Base-by-base conservation (phyloP, 2,113 vertebrate species). In the Misgurnus anguillicaudatus region DNA sequence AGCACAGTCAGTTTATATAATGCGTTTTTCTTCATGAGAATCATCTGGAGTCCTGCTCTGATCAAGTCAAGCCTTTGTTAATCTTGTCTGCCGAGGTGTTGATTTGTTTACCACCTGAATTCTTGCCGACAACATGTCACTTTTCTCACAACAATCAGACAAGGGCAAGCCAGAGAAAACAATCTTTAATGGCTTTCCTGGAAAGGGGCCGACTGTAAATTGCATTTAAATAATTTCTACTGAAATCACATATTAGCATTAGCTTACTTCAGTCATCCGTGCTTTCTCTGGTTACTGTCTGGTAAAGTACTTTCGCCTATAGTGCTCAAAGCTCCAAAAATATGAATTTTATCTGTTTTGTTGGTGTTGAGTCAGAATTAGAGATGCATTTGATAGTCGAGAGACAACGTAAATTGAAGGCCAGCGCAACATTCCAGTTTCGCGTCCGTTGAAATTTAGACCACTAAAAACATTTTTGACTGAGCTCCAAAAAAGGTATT, bases 401-500 rank as follows among this genome's bases (percentile, higher is more conserved):
- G 51, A 21, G 60, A 47, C 57, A 16, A 66, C 58, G 71, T 76
- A 66, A 84, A 79, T 81, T 75, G 48, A 58, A 68, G 57, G 38
- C 55, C 38, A 39, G 41, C 10, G 17, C 62, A 57, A 75, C 48
- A 55, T 75, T 82, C 72, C 71, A 45, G 57, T 53, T 36, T 61
- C 9, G 73, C 57, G 51, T 73, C 66, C 38, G 42, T 63, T 14
- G 16, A 80, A 82, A 78, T 67, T 61, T 77, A 80, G 74, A 70
- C 68, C 62, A 67, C 78, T 84, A 70, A 87, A 76, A 83, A 80
- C 17, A 65, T 78, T 86, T 86, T 87, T 87, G 82, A 86, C 66
- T 68, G 17, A 8, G 67, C 58, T 85, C 85, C 85, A 87, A 81
- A 87, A 89, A 84, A 48, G 17, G 53, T 84, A 86, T 85, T 86